Base-by-base conservation (phyloP, 2,113 vertebrate genomes). In the Lepisosteus osseus region DNA sequence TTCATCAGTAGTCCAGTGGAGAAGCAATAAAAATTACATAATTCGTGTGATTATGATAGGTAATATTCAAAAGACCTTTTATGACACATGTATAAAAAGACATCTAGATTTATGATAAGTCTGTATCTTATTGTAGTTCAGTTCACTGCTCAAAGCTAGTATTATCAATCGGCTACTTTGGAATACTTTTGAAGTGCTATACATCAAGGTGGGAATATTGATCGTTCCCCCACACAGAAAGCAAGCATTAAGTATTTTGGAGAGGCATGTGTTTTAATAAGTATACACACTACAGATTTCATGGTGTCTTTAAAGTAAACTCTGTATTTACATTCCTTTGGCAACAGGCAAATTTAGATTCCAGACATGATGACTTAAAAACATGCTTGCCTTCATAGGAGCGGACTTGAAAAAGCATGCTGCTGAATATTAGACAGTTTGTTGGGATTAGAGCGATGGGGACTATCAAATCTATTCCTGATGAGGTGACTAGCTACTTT, bases 381-480 rank as follows among this genome's bases (percentile, higher is more conserved):
- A 67, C 67, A 75, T 70, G 71, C 68, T 64, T 65, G 8, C 47
- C 56, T 72, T 63, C n/a, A 43, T 61, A 45, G 7, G 7, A 40
- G 43, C 4, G 7, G 43, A 9, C 42, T 66, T 9, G 7, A 72
- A 12, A 69, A 79, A 29, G 65, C 74, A 55, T 81, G 45, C 65
- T 77, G 80, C 75, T 79, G 81, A 85, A 88, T 82, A 78, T 85
- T 57, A 71, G 73, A 77, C 76, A 72, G 84, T 86, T 86, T 90
- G 88, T 90, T 88, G 90, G 89, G 88, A 91, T 90, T 90, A 92
- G 78, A 84, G 78, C 85, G 77, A 86, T 79, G 66, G 84, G 80
- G 87, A 86, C 83, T 84, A 83, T 86, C 86, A 88, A 89, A 87
- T 90, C 84, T 86, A 74, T 77, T 85, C 79, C 87, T 88, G 87